Evolutionary conservation across 2,888 invertebrate genomes (phyloP), one percentile per base, ranked within the genome.

Genomic region (Atrina japonica): DNA sequence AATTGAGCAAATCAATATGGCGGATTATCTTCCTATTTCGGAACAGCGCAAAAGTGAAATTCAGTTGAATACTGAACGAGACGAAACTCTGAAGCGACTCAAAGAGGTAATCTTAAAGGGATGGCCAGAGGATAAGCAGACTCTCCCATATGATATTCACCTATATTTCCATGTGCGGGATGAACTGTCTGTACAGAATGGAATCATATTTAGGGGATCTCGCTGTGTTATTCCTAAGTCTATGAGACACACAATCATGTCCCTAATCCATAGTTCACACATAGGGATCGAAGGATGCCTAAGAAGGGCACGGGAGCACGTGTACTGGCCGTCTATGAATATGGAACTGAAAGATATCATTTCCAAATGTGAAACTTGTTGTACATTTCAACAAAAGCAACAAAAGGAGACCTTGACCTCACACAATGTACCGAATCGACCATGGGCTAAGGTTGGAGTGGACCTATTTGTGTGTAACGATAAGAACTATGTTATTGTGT

Each of bases 261-360:
- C 27, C 18, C 35, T 43, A 35, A 40, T 72, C 21, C 72, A 67
- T 27, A 16, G 43, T 16, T 45, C 53, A 40, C 68, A 73, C 27
- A 49, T 56, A 25, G 68, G 56, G 18, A 41, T 63, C 18, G 66
- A 67, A 43, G 49, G 21, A 67, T 47, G 63, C 60, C 45, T 50
- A 21, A 30, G 47, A 23, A 11, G 60, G 49, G 61, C 65, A 3
- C 45, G 70, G 40, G 73, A 73, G 47, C 35, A 14, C n/a, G 25
- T 73, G 2, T 76, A 63, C 59, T 76, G 76, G 68, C 73, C 68
- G 27, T 50, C 56, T 18, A 70, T 73, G 67, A 76, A 55, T 40
- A 18, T 53, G 9, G 72, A 58, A 43, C 56, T 71, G 6, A 58
- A 41, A 43, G 71, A 66, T n/a, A 61, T 41, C 53, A 50, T 73